These are phyloP conservation scores for Lepidurus arcticus DNA, from an alignment of 1,140 invertebrate species.

Conservation along the genomic window DNA sequence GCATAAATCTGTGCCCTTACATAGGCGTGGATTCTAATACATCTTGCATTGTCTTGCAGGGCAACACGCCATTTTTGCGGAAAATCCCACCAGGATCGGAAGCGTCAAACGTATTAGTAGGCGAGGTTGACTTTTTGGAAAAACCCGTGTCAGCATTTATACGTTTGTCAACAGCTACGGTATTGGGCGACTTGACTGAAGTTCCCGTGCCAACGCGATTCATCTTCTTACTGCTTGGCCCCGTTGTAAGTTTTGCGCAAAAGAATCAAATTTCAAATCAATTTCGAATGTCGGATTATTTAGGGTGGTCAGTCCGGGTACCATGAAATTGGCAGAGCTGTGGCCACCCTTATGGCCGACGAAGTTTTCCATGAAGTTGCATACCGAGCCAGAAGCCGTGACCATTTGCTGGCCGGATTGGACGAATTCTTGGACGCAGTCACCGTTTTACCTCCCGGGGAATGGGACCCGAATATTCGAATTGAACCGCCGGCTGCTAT, in stretches of 20 bases:
- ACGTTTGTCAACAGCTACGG: constrained; percentile 39
- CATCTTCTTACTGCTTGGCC: constrained; percentile 43
- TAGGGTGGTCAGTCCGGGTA: constrained; percentile 35
- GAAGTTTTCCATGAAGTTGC: constrained; percentile 44
- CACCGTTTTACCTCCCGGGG: constrained; percentile 47
- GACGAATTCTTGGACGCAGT: constrained; percentile 46
- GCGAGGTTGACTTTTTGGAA: constrained; percentile 41
- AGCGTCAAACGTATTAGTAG: constrained; percentile 44
- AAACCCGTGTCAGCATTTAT: constrained; percentile 42
- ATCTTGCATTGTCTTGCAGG: constrained; percentile 31
- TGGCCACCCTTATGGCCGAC: constrained; percentile 44
- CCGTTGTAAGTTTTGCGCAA: constrained; percentile 36
- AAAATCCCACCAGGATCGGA: constrained; percentile 45
- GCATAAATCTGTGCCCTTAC: not conserved
- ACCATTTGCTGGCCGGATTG: constrained; percentile 43
- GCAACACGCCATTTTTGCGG: constrained; percentile 42
- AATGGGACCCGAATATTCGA: constrained; percentile 44
- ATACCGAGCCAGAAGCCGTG: constrained; percentile 40
- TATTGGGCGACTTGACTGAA: constrained; percentile 43
- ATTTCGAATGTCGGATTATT: not conserved
- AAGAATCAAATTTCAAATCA: not conserved
- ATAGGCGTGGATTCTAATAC: constrained; percentile 23
- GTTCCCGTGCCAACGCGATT: constrained; percentile 44
- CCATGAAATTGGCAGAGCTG: constrained; percentile 43
- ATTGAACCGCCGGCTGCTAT: constrained; percentile 43